Base-by-base conservation (phyloP, 2,113 vertebrate species). In the Cnemophilus loriae region DNA sequence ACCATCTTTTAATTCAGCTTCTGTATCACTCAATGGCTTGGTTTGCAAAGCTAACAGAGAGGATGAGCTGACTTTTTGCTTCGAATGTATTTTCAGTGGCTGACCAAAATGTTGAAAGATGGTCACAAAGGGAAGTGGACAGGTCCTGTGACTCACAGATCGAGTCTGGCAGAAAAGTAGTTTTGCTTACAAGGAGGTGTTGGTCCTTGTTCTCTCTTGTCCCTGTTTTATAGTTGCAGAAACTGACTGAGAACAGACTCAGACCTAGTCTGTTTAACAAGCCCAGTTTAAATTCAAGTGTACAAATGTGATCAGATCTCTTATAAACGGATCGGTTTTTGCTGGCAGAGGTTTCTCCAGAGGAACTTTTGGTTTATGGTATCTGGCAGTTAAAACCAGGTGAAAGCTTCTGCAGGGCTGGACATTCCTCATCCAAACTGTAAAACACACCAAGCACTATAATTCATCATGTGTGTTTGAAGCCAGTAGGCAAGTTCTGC, bases 21-120 rank as follows among this genome's bases (percentile, higher is more conserved):
- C 55, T 47, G 23, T 57, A 39, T 67, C 71, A 26, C 9, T 77
- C 83, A 16, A 0, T 50, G 50, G 39, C 8, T 10, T 0, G 0
- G 6, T 47, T 70, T 70, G 23, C 21, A 73, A 83, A 87, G 17
- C 19, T 83, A 39, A 50, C 7, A 24, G 61, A 47, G 20, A 81
- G 11, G 6, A 39, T 56, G 35, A 67, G 23, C 23, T 71, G 19
- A 20, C 1, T 53, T 90, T 79, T 85, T 37, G 8, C 71, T 88
- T 85, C 28, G 53, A 83, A 46, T 13, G 3, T 18, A 18, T 69
- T 84, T 91, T 73, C 32, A 13, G 15, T 69, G 44, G 7, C 46
- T 69, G 75, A 61, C 32, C 32, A 49, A 57, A 61, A 56, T 0
- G 1, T 8, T 83, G 46, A 28, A 59, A 71, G 53, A 59, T 53